These are phyloP conservation scores for Hypolimnas misippus DNA, from an alignment of 2,888 invertebrate species.

Conservation along the genomic window DNA sequence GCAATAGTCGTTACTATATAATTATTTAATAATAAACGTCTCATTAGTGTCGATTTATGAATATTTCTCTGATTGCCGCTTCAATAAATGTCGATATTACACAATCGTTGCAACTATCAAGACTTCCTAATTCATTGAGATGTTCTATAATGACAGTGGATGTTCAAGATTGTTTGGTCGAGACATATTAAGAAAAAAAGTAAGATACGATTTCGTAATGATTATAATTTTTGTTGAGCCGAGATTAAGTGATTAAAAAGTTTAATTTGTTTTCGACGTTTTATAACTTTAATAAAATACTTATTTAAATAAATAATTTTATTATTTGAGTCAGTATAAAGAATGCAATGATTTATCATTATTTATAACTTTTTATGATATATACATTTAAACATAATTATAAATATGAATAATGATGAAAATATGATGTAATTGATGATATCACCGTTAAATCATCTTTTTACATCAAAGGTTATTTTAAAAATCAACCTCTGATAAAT, in stretches of 20 bases:
- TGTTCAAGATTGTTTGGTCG: constrained; percentile 7
- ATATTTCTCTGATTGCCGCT: constrained; percentile 28
- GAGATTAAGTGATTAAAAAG: too few relatives aligned
- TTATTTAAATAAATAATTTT: too few relatives aligned
- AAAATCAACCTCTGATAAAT: neutral
- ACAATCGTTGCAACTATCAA: constrained; percentile 6
- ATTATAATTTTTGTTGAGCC: too few relatives aligned
- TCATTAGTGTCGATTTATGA: constrained; percentile 40
- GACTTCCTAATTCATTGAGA: constrained; percentile 2
- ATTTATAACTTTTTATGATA: neutral
- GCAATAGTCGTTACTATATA: constrained; percentile 34
- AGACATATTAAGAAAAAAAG: too few relatives aligned
- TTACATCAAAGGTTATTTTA: constrained; percentile 4
- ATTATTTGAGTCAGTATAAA: too few relatives aligned
- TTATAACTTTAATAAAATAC: too few relatives aligned
- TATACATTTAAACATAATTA: too few relatives aligned
- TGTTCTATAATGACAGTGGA: neutral
- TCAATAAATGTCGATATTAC: constrained; percentile 12
- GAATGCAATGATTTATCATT: neutral
- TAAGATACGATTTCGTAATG: too few relatives aligned
- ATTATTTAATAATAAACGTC: constrained; percentile 35
- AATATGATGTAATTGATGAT: constrained; percentile 23
- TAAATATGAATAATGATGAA: too few relatives aligned
- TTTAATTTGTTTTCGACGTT: too few relatives aligned
- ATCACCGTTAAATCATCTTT: constrained; percentile 21